These are phyloP conservation scores for Psylliodes chrysocephalus DNA, from an alignment of 2,888 invertebrate species.

Conservation along the genomic window DNA sequence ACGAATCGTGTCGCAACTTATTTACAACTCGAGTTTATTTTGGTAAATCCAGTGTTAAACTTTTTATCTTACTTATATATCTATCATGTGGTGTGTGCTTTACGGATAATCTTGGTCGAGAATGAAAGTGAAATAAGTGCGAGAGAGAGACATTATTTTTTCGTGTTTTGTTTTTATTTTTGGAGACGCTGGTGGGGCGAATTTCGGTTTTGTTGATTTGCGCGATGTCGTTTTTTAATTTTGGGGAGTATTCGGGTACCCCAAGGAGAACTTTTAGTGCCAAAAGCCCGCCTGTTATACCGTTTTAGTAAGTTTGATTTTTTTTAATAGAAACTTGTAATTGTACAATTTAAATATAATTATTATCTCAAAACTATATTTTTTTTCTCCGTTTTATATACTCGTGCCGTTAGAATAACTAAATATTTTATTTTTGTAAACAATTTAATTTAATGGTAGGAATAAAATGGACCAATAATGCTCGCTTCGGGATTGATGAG, in stretches of 20 bases:
- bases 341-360: no score
- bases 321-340: no score
- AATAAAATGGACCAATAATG: no score
- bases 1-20: neutral
- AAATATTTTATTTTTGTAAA: no score
- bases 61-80: neutral
- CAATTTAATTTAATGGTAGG: no score
- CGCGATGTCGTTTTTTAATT: slow-evolving; percentile 56
- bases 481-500: no score
- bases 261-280: slow-evolving; percentile 55
- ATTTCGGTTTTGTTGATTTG: slow-evolving; percentile 28
- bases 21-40: neutral
- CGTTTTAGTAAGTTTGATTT: slow-evolving; percentile 58
- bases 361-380: no score
- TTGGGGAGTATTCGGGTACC: slow-evolving; percentile 51
- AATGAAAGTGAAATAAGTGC: slow-evolving; percentile 18
- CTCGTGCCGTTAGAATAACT: no score
- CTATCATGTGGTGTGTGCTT: neutral
- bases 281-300: slow-evolving; percentile 57
- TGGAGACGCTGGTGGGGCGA: slow-evolving; percentile 38
- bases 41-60: neutral
- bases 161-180: neutral
- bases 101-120: neutral
- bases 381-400: no score
- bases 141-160: neutral